phyloP scores from a whole-genome alignment of 2,888 invertebrate genomes.

The Agrotis segetum region DNA sequence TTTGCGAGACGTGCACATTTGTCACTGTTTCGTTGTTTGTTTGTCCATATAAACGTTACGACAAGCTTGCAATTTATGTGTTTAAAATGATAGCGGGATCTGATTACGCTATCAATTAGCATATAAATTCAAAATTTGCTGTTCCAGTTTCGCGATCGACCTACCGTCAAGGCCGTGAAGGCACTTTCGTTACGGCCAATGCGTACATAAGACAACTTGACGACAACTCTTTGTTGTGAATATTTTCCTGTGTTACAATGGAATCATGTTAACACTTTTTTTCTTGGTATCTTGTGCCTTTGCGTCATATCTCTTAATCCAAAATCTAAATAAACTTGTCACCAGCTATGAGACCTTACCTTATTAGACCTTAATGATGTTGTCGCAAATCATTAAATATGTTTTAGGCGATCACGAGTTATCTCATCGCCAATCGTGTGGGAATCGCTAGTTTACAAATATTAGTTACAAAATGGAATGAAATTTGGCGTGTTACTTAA shows the following conservation, averaged over 20 bases:
- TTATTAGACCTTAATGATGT: conserved; percentile 7
- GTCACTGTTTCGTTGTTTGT: conserved; percentile 47
- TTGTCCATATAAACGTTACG: conserved; percentile 33
- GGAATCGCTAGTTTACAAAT: conserved; percentile 50
- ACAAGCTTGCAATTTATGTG: conserved; percentile 48
- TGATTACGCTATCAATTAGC: conserved; percentile 65
- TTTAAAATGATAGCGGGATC: conserved; percentile 55
- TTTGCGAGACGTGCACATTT: conserved; percentile 43
- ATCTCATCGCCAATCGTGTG: conserved; percentile 50
- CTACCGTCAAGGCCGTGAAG: conserved; percentile 76
- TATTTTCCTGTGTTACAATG: conserved; percentile 45
- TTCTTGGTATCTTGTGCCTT: conserved; percentile 28
- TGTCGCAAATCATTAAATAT: conserved; percentile 48
- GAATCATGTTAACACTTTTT: conserved; percentile 30
- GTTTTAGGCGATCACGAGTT: conserved; percentile 48
- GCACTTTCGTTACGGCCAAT: conserved; percentile 76
- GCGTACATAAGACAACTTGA: conserved; percentile 60
- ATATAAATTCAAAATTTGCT: conserved; percentile 64
- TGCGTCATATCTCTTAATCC: conserved; percentile 25
- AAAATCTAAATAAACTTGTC: conserved; percentile 22
- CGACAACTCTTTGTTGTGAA: conserved; percentile 52
- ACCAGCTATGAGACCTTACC: conserved; percentile 29
- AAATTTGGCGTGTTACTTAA: conserved; percentile 50
- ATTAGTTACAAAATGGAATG: conserved; percentile 56
- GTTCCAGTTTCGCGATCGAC: conserved; percentile 70